Percentiles rank a stretch among this genome's conserved stretches.
phyloP scores from a whole-genome alignment of 30 jellyfish, hydroid and myxozoan species.

The Aurelia aurita region DNA sequence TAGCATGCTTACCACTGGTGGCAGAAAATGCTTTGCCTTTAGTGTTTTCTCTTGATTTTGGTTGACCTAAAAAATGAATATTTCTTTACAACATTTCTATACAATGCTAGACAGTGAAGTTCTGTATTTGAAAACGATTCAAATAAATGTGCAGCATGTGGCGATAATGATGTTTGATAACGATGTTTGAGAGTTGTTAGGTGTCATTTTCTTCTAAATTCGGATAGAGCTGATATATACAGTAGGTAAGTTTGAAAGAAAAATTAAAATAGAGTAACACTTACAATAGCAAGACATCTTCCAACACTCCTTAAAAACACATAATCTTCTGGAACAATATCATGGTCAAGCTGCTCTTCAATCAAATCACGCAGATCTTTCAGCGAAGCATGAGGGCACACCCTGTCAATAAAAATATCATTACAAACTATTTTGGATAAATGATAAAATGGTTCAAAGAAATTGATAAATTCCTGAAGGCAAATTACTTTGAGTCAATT shows the following conservation, averaged over 20 bases:
- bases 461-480: no score
- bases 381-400: constrained; percentile 43
- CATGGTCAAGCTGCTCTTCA: constrained; percentile 76
- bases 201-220: no score
- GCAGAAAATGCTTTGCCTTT: constrained; percentile 79
- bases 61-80: constrained; percentile 62
- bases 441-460: no score
- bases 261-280: not conserved
- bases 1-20: constrained; percentile 72
- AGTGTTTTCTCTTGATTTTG: constrained; percentile 61
- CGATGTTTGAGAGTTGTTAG: no score
- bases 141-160: no score
- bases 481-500: no score
- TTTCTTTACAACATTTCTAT: no score
- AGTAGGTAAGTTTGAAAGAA: not conserved
- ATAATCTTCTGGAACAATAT: constrained; percentile 73
- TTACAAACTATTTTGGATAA: no score
- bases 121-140: no score
- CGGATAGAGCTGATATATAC: no score
- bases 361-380: constrained; percentile 54
- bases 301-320: constrained; percentile 91
- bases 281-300: constrained; percentile 85
- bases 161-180: no score
- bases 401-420: constrained; percentile 12
- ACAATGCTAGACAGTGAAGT: no score